phyloP scores from a whole-genome alignment of 2,797 vertebrate genomes.

The Tragelaphus oryx region DNA sequence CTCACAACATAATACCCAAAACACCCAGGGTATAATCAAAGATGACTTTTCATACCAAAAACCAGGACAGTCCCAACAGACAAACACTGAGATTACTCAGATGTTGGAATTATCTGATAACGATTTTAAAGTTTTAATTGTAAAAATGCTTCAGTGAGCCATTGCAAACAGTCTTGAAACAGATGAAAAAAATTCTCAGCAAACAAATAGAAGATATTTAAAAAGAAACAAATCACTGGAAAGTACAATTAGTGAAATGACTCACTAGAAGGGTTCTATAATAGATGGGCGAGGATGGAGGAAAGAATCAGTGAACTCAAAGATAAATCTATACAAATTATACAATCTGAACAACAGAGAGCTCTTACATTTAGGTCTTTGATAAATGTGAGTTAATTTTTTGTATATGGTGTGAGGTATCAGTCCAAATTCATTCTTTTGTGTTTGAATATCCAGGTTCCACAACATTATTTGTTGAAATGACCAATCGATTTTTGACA shows the following conservation, averaged over 20 bases:
- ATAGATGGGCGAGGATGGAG: background rate
- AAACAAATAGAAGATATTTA: background rate
- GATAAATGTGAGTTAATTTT: background rate
- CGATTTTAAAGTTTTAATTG: slow-evolving; percentile 1
- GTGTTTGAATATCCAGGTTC: background rate
- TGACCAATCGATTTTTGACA: background rate
- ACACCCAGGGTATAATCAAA: background rate
- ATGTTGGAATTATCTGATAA: slow-evolving; percentile 12
- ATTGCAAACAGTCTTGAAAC: background rate
- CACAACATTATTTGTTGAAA: background rate
- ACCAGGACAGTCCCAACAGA: background rate
- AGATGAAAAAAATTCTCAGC: background rate
- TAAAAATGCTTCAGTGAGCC: slow-evolving; percentile 1
- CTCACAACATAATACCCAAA: background rate
- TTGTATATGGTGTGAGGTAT: background rate
- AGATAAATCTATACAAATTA: background rate
- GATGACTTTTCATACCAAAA: background rate
- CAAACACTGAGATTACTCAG: slow-evolving; percentile 5
- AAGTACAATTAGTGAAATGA: background rate
- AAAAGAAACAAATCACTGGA: background rate
- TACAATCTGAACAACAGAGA: background rate
- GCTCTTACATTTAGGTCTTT: background rate
- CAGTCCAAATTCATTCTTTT: background rate
- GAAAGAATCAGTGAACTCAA: slow-evolving; percentile 5
- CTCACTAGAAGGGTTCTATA: background rate